Evolutionary conservation across 2,797 vertebrate species (phyloP).

Genomic region (Pipistrellus kuhlii): DNA sequence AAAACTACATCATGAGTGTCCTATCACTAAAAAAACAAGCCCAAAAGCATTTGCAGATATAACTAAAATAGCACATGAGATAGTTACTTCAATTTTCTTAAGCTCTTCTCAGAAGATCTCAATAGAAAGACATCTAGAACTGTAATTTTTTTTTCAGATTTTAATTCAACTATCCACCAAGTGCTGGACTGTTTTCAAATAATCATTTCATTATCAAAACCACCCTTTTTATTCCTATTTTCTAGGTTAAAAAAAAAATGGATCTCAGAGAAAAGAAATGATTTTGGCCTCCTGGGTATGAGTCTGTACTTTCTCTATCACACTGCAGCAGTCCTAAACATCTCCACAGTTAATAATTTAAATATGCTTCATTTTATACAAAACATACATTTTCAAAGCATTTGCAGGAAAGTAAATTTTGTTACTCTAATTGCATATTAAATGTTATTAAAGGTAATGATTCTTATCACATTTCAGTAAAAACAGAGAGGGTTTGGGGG

Average conservation of each 20-base stretch:
- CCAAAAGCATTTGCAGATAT: conserved; percentile 5
- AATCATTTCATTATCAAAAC: conserved; percentile 59
- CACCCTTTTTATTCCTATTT: neutral
- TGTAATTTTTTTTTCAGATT: conserved; percentile 48
- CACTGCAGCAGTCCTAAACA: neutral
- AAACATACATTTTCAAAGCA: conserved; percentile 26
- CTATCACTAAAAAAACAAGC: conserved; percentile 23
- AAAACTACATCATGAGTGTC: neutral
- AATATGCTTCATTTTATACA: conserved; percentile 47
- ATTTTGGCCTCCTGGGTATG: neutral
- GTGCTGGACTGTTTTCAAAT: conserved; percentile 21
- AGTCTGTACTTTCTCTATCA: conserved; percentile 5
- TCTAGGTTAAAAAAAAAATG: neutral
- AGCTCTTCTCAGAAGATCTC: conserved; percentile 49
- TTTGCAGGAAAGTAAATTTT: conserved; percentile 56
- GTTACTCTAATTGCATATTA: conserved; percentile 7
- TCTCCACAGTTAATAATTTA: conserved; percentile 26
- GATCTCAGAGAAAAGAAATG: neutral
- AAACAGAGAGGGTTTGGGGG: neutral
- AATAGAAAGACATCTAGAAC: conserved; percentile 40
- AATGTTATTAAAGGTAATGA: conserved; percentile 15
- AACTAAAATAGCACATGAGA: neutral
- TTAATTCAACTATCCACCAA: conserved; percentile 5
- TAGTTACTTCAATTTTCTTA: conserved; percentile 23
- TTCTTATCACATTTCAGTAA: conserved; percentile 44